These are phyloP conservation scores for Ascidia mentula DNA, from an alignment of 23 tunicate species.

Conservation along the genomic window DNA sequence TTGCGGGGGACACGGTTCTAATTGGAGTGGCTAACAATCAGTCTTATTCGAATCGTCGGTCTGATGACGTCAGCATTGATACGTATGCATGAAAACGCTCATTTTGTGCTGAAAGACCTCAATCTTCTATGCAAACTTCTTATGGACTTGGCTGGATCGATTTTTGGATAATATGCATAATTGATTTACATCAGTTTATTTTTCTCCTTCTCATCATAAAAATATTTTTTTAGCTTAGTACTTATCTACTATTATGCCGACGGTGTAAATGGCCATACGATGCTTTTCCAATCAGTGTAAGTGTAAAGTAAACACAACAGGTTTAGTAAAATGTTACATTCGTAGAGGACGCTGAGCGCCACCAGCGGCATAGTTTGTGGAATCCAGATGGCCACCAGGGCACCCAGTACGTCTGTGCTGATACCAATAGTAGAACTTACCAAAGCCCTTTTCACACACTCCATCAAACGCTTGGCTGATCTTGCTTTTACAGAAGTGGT, in stretches of 20 bases:
- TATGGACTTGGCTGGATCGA: slow-evolving; percentile 26
- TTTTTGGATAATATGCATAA: slow-evolving; percentile 12
- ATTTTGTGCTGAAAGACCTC: slow-evolving; percentile 22
- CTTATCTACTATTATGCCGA: too few species aligned
- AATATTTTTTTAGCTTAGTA: too few species aligned
- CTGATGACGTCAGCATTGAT: slow-evolving; percentile 67
- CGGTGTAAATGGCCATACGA: slow-evolving; percentile 41
- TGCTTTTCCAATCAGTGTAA: slow-evolving; percentile 56
- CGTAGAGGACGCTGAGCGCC: slow-evolving; percentile 51
- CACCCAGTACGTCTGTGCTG: slow-evolving; percentile 67
- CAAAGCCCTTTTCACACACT: slow-evolving; percentile 60
- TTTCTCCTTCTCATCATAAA: not conserved
- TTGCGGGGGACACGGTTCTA: too few species aligned
- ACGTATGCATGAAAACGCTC: slow-evolving; percentile 41
- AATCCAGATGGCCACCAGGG: slow-evolving; percentile 44
- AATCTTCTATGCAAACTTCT: slow-evolving; percentile 35
- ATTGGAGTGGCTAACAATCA: too few species aligned
- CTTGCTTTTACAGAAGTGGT: not conserved
- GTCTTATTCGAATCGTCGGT: too few species aligned
- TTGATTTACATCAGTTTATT: slow-evolving; percentile 17
- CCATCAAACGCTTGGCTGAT: slow-evolving; percentile 36
- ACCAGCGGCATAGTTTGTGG: slow-evolving; percentile 54
- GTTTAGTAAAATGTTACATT: slow-evolving; percentile 46
- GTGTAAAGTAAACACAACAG: slow-evolving; percentile 61
- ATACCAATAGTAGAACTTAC: slow-evolving; percentile 51